These are phyloP conservation scores for Lomographa bimaculata DNA, from an alignment of 2,888 invertebrate genomes.

Conservation along the genomic window DNA sequence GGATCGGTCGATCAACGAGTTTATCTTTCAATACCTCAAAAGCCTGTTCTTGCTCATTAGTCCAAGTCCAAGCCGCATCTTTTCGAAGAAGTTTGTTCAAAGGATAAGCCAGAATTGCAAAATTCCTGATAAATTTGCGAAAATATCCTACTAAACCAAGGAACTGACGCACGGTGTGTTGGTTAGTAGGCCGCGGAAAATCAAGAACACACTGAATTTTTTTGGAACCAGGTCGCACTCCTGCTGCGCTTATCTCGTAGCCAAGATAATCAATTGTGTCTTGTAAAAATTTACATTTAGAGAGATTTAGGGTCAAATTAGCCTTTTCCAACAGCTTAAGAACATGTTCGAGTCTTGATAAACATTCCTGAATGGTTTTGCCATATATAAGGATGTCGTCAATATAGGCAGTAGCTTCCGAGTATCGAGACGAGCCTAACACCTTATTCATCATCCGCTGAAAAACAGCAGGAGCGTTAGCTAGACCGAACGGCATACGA, in stretches of 20 bases:
- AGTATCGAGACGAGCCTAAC: constrained; percentile 3
- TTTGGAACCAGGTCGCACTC: constrained; percentile 9
- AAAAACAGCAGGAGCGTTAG: constrained; percentile 19
- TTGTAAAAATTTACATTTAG: not conserved
- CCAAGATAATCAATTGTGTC: constrained; percentile 15
- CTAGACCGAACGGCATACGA: constrained; percentile 39
- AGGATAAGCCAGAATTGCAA: not conserved
- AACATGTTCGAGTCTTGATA: not conserved
- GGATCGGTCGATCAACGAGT: too few species aligned
- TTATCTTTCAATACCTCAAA: too few species aligned
- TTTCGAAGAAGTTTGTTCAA: too few species aligned
- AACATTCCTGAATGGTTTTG: too few species aligned
- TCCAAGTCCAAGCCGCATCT: too few species aligned
- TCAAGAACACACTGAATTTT: not conserved
- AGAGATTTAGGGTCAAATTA: constrained; percentile 1
- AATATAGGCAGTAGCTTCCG: not conserved
- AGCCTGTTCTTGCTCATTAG: too few species aligned
- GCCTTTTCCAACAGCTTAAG: not conserved
- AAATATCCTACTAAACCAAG: constrained; percentile 1
- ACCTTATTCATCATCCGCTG: constrained; percentile 24
- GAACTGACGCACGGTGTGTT: not conserved
- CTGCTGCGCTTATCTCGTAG: constrained; percentile 18
- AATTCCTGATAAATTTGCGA: not conserved
- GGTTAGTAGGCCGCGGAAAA: not conserved
- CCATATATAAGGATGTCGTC: not conserved